phyloP scores from a whole-genome alignment of 53 echinoderm and acorn worm genomes.

The Hippasteria phrygiana region DNA sequence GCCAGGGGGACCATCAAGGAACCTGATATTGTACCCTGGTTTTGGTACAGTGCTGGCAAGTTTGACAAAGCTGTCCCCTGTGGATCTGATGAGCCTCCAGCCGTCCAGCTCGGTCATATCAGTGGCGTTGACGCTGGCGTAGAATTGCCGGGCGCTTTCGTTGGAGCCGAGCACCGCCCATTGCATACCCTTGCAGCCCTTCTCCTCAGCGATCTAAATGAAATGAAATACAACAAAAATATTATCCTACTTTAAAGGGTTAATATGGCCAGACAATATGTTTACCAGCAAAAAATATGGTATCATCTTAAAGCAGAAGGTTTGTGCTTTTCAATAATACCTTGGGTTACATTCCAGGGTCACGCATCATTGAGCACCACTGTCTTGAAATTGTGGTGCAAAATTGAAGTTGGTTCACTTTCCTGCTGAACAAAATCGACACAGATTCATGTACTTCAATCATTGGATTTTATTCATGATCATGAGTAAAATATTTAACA shows the following conservation, averaged over 20 bases:
- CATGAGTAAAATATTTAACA: too few relatives aligned
- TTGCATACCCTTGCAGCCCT: conserved; percentile 13
- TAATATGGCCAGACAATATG: background rate
- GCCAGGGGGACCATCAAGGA: background rate
- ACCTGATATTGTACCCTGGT: background rate
- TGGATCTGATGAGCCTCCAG: background rate
- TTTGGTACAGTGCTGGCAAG: background rate
- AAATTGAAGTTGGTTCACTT: too few relatives aligned
- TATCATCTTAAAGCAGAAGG: too few relatives aligned
- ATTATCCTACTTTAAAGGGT: background rate
- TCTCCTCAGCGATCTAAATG: background rate
- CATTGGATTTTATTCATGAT: too few relatives aligned
- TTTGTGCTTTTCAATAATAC: too few relatives aligned
- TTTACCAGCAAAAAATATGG: too few relatives aligned
- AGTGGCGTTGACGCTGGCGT: background rate
- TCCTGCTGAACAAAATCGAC: too few relatives aligned
- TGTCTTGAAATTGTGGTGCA: too few relatives aligned
- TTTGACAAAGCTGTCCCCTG: background rate
- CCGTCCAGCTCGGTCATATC: background rate
- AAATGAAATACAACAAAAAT: background rate
- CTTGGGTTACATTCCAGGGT: too few relatives aligned
- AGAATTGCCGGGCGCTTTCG: background rate
- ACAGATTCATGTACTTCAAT: too few relatives aligned
- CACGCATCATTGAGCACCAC: too few relatives aligned
- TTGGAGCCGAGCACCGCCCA: background rate